Evolutionary conservation across 2,797 vertebrate genomes (phyloP).

Genomic region (Enteromius paludinosus): DNA sequence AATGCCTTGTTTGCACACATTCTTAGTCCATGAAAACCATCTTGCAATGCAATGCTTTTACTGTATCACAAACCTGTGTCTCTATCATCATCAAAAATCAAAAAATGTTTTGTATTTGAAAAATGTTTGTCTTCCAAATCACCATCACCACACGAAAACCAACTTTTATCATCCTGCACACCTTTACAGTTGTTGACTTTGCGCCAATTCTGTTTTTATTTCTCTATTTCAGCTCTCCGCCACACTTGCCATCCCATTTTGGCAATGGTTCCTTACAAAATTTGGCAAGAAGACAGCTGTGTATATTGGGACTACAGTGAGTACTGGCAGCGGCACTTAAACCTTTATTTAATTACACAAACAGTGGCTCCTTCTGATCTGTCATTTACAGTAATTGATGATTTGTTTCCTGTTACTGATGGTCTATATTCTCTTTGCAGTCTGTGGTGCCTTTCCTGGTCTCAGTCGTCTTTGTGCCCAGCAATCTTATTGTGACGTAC

Average conservation of each 20-base stretch:
- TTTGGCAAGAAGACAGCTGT: slow-evolving; percentile 96
- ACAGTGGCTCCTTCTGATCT: not conserved
- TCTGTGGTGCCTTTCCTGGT: slow-evolving; percentile 92
- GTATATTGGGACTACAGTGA: slow-evolving; percentile 90
- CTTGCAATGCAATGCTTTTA: not conserved
- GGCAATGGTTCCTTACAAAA: slow-evolving; percentile 97
- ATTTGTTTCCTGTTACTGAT: not conserved
- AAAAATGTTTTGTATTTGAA: not conserved
- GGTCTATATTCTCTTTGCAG: slow-evolving; percentile 68
- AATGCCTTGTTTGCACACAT: not conserved
- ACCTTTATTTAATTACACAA: not conserved
- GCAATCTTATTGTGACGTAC: slow-evolving; percentile 89
- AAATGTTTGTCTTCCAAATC: not conserved
- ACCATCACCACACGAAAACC: not conserved
- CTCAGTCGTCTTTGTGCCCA: slow-evolving; percentile 81
- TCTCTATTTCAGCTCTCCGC: slow-evolving; percentile 81
- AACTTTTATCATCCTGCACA: not conserved
- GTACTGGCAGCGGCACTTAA: slow-evolving; percentile 56
- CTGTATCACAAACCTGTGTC: not conserved
- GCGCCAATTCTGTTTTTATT: slow-evolving; percentile 3
- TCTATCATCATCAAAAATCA: not conserved
- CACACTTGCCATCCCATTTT: slow-evolving; percentile 92
- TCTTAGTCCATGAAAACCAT: not conserved
- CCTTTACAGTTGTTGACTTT: not conserved
- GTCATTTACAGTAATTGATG: not conserved